These are phyloP conservation scores for Trissolcus japonicus DNA, from an alignment of 2,888 invertebrate genomes.

Conservation along the genomic window DNA sequence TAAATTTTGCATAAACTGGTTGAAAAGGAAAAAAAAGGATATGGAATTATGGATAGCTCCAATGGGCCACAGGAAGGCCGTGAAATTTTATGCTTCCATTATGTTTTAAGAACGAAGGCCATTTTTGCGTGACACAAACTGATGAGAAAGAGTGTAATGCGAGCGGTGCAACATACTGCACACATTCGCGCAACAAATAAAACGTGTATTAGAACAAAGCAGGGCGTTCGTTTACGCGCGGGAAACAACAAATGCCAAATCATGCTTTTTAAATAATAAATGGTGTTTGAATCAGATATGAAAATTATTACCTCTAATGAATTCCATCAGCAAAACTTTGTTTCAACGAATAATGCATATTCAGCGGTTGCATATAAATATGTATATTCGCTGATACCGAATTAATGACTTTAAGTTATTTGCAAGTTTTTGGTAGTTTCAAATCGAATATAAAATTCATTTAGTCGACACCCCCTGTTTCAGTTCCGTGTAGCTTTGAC, in stretches of 20 bases:
- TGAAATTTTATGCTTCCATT: constrained; percentile 26
- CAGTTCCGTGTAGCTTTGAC: no score
- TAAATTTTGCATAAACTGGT: constrained; percentile 9
- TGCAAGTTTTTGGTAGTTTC: not conserved
- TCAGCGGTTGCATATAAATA: constrained; percentile 18
- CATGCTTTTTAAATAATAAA: not conserved
- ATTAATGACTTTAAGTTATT: constrained; percentile 6
- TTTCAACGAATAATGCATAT: constrained; percentile 13
- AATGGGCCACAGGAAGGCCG: constrained; percentile 4
- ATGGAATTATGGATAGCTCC: not conserved
- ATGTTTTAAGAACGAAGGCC: constrained; percentile 10
- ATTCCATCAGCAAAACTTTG: constrained; percentile 15
- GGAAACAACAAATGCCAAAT: constrained; percentile 6
- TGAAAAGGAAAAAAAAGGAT: not conserved
- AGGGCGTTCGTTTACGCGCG: not conserved
- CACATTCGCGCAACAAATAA: constrained; percentile 14
- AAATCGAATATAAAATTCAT: constrained; percentile 1
- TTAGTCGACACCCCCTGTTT: not conserved
- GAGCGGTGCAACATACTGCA: constrained; percentile 12
- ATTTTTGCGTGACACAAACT: constrained; percentile 23
- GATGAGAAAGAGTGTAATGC: constrained; percentile 27
- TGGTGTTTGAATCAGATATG: constrained; percentile 12
- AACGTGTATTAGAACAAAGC: constrained; percentile 16
- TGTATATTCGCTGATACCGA: constrained; percentile 3
- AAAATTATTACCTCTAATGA: constrained; percentile 16